Evolutionary conservation across 2,888 invertebrate species (phyloP).

Genomic region (Melipona beecheii): DNA sequence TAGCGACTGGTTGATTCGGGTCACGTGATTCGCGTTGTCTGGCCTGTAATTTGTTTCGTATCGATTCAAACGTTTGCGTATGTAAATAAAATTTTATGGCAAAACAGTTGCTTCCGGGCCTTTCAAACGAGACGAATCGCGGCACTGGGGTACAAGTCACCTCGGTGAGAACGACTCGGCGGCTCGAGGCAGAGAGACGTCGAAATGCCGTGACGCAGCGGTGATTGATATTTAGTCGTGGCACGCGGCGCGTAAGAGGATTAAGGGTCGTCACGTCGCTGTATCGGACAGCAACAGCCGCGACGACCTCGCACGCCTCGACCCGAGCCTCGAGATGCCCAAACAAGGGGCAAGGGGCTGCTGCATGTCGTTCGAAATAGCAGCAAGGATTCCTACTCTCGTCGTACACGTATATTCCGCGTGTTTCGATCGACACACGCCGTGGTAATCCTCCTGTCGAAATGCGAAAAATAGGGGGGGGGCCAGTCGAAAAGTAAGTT

Average conservation of each 20-base stretch:
- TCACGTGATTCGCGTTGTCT: too few species aligned
- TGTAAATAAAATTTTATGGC: too few species aligned
- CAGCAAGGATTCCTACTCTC: constrained; percentile 57
- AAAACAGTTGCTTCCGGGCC: too few species aligned
- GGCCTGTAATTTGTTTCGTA: too few species aligned
- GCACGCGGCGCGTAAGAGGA: constrained; percentile 82
- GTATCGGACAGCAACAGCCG: constrained; percentile 61
- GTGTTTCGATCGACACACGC: constrained; percentile 6
- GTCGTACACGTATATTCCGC: constrained; percentile 68
- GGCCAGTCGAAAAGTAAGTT: too few species aligned
- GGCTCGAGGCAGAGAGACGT: background rate
- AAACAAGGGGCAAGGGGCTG: background rate
- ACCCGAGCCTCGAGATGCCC: constrained; percentile 31
- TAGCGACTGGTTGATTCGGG: too few species aligned
- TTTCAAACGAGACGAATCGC: too few species aligned
- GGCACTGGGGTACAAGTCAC: too few species aligned
- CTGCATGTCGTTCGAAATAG: constrained; percentile 37
- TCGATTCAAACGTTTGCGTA: too few species aligned
- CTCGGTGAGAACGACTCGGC: background rate
- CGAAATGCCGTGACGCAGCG: constrained; percentile 56
- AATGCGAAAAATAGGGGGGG: too few species aligned
- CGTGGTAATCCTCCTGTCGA: too few species aligned
- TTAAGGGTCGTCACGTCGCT: constrained; percentile 77
- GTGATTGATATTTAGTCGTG: constrained; percentile 82
- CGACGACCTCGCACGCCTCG: constrained; percentile 30